Evolutionary conservation across 2,888 invertebrate species (phyloP).

Genomic region (Stramonita haemastoma): DNA sequence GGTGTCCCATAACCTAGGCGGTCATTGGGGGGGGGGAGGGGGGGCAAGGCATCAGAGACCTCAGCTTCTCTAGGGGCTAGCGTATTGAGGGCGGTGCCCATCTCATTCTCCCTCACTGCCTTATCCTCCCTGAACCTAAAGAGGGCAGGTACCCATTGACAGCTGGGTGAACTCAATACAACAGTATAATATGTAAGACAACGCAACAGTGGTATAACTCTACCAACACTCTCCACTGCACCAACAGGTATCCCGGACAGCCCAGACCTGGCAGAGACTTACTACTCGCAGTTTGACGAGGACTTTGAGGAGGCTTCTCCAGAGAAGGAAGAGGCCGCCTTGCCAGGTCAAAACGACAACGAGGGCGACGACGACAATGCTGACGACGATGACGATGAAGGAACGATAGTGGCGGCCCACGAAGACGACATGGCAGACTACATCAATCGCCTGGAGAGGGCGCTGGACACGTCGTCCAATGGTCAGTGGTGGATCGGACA

Average conservation of each 20-base stretch:
- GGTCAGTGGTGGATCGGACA: neutral
- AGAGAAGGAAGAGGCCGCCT: slow-evolving; percentile 36
- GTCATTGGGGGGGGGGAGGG: too few relatives aligned
- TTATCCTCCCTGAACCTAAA: too few relatives aligned
- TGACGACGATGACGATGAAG: slow-evolving; percentile 45
- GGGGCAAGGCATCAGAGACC: too few relatives aligned
- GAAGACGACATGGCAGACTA: slow-evolving; percentile 63
- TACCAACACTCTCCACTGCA: too few relatives aligned
- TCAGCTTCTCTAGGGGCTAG: too few relatives aligned
- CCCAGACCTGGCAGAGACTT: slow-evolving; percentile 74
- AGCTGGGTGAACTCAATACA: too few relatives aligned
- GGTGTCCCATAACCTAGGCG: too few relatives aligned
- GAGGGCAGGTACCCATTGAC: too few relatives aligned
- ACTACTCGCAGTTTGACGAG: slow-evolving; percentile 75
- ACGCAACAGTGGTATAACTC: too few relatives aligned
- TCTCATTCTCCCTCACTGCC: too few relatives aligned
- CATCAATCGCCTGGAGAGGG: slow-evolving; percentile 70
- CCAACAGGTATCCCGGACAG: slow-evolving; percentile 75
- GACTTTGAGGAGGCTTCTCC: slow-evolving; percentile 44
- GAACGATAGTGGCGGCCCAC: slow-evolving; percentile 42
- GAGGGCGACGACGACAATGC: slow-evolving; percentile 45
- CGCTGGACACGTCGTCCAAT: slow-evolving; percentile 56
- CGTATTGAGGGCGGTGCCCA: too few relatives aligned
- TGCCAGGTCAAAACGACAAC: slow-evolving; percentile 41
- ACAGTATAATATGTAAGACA: too few relatives aligned